Evolutionary conservation across 2,888 invertebrate genomes (phyloP).

Genomic region (Volucella inflata): DNA sequence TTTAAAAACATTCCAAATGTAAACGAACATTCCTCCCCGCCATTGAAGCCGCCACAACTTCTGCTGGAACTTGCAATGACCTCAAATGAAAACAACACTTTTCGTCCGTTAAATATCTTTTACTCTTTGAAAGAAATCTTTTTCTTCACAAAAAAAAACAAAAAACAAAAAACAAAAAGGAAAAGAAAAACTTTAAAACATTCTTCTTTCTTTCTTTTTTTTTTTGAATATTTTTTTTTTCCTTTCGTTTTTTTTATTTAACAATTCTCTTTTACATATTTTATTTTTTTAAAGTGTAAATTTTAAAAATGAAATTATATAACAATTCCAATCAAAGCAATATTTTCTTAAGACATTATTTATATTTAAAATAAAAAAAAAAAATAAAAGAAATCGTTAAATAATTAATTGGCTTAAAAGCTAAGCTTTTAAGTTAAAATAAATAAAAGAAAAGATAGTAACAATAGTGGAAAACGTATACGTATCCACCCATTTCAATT

Average conservation of each 20-base stretch:
- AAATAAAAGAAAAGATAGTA: slow-evolving; percentile 19
- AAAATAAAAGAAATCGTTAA: slow-evolving; percentile 48
- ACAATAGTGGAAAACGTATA: slow-evolving; percentile 40
- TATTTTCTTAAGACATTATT: slow-evolving; percentile 71
- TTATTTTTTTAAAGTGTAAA: slow-evolving; percentile 56
- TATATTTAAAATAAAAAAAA: slow-evolving; percentile 56
- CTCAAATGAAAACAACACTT: slow-evolving; percentile 65
- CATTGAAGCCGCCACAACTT: slow-evolving; percentile 69
- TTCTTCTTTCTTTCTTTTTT: slow-evolving; percentile 9
- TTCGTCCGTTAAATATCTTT: slow-evolving; percentile 72
- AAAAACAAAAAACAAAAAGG: neutral
- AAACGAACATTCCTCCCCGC: slow-evolving; percentile 72
- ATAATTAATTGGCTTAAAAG: slow-evolving; percentile 55
- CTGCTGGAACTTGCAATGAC: slow-evolving; percentile 73
- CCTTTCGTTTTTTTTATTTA: slow-evolving; percentile 1
- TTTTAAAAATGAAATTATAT: slow-evolving; percentile 44
- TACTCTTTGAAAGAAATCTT: too few relatives aligned
- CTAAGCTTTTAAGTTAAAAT: slow-evolving; percentile 66
- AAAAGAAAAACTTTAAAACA: neutral
- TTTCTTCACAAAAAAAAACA: slow-evolving; percentile 23
- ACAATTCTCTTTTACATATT: neutral
- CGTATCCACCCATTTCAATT: slow-evolving; percentile 60
- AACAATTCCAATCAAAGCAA: slow-evolving; percentile 71
- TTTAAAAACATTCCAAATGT: slow-evolving; percentile 70
- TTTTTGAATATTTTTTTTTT: slow-evolving; percentile 2